Evolutionary conservation across 2,888 invertebrate species (phyloP).

Genomic region (Tortricodes alternella): DNA sequence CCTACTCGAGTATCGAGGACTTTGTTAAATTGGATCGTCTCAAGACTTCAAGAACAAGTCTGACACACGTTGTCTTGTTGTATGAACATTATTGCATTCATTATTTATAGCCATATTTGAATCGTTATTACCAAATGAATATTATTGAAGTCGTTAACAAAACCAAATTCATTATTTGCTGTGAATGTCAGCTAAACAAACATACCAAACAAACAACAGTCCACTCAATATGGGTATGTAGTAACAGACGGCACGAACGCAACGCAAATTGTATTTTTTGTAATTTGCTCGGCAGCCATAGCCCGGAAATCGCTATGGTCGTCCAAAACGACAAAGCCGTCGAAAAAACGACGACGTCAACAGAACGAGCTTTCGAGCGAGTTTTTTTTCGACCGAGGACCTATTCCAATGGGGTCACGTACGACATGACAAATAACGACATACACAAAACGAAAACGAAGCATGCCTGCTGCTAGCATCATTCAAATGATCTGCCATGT

Average conservation of each 20-base stretch:
- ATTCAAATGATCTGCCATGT: background rate
- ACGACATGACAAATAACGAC: constrained; percentile 12
- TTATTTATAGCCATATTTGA: too few relatives aligned
- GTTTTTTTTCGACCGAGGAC: constrained; percentile 51
- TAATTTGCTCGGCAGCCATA: constrained; percentile 43
- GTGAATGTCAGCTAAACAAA: background rate
- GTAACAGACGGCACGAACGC: constrained; percentile 34
- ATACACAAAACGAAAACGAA: constrained; percentile 5
- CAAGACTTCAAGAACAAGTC: constrained; percentile 45
- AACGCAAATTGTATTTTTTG: constrained; percentile 47
- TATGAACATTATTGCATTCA: background rate
- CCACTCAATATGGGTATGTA: background rate
- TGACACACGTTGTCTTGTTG: constrained; percentile 43
- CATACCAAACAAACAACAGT: constrained; percentile 1
- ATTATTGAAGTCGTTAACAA: background rate
- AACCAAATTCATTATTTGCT: background rate
- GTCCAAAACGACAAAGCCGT: constrained; percentile 65
- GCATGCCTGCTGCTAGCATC: background rate
- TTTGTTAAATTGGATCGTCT: constrained; percentile 55
- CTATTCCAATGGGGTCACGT: constrained; percentile 33
- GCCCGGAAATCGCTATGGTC: constrained; percentile 60
- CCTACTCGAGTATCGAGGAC: constrained; percentile 37
- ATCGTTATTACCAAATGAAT: too few relatives aligned
- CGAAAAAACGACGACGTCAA: constrained; percentile 64
- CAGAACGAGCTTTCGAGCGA: constrained; percentile 53